These are phyloP conservation scores for Podarcis cretensis DNA, from an alignment of 2,113 vertebrate species.

Conservation along the genomic window DNA sequence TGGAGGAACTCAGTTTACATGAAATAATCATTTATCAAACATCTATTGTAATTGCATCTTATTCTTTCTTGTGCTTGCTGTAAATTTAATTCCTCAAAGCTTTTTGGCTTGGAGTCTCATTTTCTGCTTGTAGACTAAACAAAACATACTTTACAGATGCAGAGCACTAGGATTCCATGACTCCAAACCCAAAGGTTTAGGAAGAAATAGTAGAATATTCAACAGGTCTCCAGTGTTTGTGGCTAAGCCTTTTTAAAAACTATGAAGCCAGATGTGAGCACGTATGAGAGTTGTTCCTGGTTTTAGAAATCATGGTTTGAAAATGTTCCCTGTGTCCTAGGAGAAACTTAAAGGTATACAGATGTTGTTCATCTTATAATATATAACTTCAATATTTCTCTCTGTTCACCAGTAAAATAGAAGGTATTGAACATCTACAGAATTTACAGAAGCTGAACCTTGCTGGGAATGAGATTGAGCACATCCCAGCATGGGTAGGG, in stretches of 20 bases:
- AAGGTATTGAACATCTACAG: constrained; percentile 86
- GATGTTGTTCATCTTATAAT: neutral
- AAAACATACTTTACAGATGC: neutral
- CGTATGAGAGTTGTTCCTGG: neutral
- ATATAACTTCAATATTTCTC: constrained; percentile 11
- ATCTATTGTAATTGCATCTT: neutral
- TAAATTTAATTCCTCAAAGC: neutral
- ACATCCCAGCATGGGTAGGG: constrained; percentile 84
- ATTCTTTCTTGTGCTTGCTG: neutral
- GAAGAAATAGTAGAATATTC: neutral
- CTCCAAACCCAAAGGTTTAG: neutral
- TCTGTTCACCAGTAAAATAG: constrained; percentile 82
- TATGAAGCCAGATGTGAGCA: neutral
- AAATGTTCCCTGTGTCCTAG: too few species aligned
- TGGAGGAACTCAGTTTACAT: neutral
- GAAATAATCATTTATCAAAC: neutral
- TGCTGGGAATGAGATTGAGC: constrained; percentile 85
- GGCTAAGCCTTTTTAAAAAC: neutral
- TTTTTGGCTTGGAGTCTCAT: neutral
- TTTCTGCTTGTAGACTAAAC: neutral
- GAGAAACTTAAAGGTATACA: neutral
- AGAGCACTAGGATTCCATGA: too few species aligned
- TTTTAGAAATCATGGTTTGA: neutral
- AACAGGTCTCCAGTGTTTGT: neutral
- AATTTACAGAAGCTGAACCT: constrained; percentile 85